Conservation (phyloP, 2,113 vertebrate species). For the Grammomys surdaster region DNA sequence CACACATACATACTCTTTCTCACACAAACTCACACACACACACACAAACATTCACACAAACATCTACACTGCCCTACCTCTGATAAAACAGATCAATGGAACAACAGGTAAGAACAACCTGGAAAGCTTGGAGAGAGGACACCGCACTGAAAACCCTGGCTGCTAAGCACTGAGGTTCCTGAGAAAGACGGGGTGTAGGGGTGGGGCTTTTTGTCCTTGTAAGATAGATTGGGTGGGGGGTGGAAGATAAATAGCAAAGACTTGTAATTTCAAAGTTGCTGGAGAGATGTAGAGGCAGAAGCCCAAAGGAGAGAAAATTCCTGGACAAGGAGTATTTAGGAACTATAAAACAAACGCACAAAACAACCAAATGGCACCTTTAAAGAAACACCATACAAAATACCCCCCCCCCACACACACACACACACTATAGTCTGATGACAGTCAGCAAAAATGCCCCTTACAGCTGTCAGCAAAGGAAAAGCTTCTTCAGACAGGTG, state of each 20-base stretch:
- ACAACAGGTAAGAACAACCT: background rate
- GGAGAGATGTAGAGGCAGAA: background rate
- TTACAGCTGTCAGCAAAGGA: constrained; percentile 22
- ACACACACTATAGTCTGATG: background rate
- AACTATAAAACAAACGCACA: background rate
- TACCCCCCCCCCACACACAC: no score
- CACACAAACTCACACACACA: no score
- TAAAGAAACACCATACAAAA: background rate
- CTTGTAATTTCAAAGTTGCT: background rate
- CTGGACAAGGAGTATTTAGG: background rate
- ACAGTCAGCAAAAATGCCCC: background rate
- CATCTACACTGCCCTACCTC: background rate
- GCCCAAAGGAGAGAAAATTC: constrained; percentile 19
- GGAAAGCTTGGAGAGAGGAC: background rate
- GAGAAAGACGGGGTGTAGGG: background rate
- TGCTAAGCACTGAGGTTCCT: background rate
- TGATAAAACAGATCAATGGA: background rate
- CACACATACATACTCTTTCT: no score
- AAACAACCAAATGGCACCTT: background rate
- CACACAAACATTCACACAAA: background rate
- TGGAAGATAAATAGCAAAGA: constrained; percentile 5
- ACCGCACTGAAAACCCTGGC: background rate
- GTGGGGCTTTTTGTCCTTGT: background rate
- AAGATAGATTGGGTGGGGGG: background rate
- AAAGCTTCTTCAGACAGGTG: background rate